A percentile compares a stretch with the other conserved stretches of the same genome.
Conservation (phyloP, 2,888 invertebrate genomes). For the Loripinus fragilis region DNA sequence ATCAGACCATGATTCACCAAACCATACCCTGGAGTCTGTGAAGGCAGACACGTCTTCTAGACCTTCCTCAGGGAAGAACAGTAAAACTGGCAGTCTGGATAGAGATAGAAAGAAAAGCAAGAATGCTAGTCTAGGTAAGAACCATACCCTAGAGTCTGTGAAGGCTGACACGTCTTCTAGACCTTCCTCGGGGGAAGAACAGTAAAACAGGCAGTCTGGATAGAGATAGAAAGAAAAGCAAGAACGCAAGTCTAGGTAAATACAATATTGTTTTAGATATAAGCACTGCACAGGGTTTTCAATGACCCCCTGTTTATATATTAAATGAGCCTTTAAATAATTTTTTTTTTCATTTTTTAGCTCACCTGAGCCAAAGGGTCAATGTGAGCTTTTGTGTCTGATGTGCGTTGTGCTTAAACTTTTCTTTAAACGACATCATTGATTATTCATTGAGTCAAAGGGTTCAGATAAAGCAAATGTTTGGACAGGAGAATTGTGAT, state of each 20-base stretch:
- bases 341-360: too few species aligned
- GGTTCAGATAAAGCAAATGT: too few species aligned
- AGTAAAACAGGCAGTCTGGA: conserved; percentile 27
- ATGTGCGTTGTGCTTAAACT: too few species aligned
- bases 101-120: conserved; percentile 43
- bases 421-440: too few species aligned
- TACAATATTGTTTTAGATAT: too few species aligned
- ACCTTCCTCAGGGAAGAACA: not conserved
- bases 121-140: conserved; percentile 47
- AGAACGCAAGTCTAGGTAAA: conserved; percentile 50
- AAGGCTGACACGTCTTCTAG: not conserved
- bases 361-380: too few species aligned
- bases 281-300: too few species aligned
- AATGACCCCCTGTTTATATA: too few species aligned
- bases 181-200: not conserved
- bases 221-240: conserved; percentile 39
- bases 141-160: conserved; percentile 29
- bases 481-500: too few species aligned
- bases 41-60: not conserved
- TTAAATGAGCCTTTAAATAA: too few species aligned
- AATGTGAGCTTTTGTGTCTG: too few species aligned
- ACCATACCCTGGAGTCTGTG: conserved; percentile 29
- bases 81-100: conserved; percentile 26
- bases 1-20: conserved; percentile 65
- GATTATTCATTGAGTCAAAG: too few species aligned